Base-by-base conservation (phyloP, 2,888 invertebrate genomes). In the Sminthurinus aureus region DNA sequence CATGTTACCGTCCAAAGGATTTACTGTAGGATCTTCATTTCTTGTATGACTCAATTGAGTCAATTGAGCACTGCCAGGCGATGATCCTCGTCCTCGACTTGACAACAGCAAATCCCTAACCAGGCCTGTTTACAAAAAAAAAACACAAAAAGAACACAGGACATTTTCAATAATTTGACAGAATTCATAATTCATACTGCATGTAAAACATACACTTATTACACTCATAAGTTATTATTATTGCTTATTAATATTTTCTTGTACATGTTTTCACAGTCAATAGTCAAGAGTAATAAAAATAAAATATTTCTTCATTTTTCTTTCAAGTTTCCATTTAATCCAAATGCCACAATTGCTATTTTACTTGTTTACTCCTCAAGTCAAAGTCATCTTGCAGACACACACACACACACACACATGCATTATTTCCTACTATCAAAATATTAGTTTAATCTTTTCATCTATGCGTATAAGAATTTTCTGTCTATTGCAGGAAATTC, bases 41-140 rank as follows among this genome's bases (percentile, higher is more conserved):
- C 22, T 24, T 58, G 58, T 58, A 58, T 78, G 74, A 80, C 79
- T 82, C 51, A 15, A 79, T 22, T 83, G 69, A 67, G 51, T 67
- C 73, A 71, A 18, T 38, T 52, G 15, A 58, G 38, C 67, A 13
- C 78, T 20, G 8, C 79, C 80, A 24, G 84, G 83, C 20, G 79
- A 80, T 51, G 83, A 79, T 79, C 83, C 83, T n/a, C 82, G 83
- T n/a, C 85, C 84, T 79, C 86, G 83, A 77, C 84, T 83, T 77
- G 85, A 85, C 78, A 85, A 51, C 73, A 85, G 67, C 79, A 86
- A 82, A 73, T 86, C 86, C 73, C 85, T 82, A 9, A 86, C 86
- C 77, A 86, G 67, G 79, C 84, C 85, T 85, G 79, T 22, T 22
- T 71, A 18, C 69, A 69, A n/a, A 69, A 15, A 69, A 38, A 4